Evolutionary conservation across 2,113 vertebrate genomes (phyloP).

Genomic region (Tyto alba): DNA sequence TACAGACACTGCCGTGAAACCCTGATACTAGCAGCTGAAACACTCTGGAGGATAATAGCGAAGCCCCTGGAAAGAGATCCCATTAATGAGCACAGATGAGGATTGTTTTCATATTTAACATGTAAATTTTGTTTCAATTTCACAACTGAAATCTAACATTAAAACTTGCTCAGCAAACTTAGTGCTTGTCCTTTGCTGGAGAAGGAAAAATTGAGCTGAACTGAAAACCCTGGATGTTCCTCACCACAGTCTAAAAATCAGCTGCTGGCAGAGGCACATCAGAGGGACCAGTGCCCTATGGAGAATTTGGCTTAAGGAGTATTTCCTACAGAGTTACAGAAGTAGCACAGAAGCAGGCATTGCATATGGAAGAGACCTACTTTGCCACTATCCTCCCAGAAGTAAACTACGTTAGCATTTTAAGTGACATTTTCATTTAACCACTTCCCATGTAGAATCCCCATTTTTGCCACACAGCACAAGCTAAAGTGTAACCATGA

Average conservation of each 20-base stretch:
- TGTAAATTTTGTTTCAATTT: neutral
- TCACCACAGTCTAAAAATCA: neutral
- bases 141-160: neutral
- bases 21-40: neutral
- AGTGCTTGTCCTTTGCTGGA: neutral
- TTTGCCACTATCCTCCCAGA: neutral
- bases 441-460: neutral
- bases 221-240: neutral
- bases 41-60: neutral
- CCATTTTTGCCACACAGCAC: neutral
- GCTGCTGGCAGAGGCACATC: neutral
- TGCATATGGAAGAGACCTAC: neutral
- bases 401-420: neutral
- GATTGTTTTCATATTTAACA: neutral
- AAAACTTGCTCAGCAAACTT: neutral
- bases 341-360: neutral
- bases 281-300: accelerated
- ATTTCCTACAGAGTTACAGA: neutral
- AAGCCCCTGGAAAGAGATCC: neutral
- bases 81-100: neutral
- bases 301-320: neutral
- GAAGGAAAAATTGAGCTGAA: neutral
- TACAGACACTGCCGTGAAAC: neutral
- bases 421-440: neutral
- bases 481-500: neutral